A percentile compares a stretch with the other conserved stretches of the same genome.
These are phyloP conservation scores for Dicrurus megarhynchus DNA, from an alignment of 2,113 vertebrate genomes.

Conservation along the genomic window DNA sequence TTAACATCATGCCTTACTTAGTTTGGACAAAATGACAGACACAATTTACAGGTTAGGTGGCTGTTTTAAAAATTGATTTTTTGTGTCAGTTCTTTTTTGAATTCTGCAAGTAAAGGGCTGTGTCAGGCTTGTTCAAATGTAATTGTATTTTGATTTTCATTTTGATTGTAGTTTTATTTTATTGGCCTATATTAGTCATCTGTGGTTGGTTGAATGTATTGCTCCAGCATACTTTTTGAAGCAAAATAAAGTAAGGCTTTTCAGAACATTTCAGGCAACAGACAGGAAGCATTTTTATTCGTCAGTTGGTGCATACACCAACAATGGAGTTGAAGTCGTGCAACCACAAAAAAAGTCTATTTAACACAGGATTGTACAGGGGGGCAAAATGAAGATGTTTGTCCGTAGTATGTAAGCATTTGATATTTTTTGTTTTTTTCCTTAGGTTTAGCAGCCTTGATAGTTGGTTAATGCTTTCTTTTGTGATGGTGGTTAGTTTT, in stretches of 20 bases:
- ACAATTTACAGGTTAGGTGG: not conserved
- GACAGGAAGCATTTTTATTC: not conserved
- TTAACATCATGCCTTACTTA: not conserved
- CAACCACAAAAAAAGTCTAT: not conserved
- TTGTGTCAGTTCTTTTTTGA: too few relatives aligned
- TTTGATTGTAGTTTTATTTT: not conserved
- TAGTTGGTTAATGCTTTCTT: not conserved
- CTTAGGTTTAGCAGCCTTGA: not conserved
- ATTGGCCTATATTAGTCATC: not conserved
- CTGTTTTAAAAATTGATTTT: not conserved
- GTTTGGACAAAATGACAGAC: not conserved
- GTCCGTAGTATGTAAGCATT: not conserved
- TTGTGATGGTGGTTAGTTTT: not conserved
- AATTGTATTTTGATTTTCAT: not conserved
- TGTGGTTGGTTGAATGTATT: not conserved
- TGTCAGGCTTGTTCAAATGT: not conserved
- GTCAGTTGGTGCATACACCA: not conserved
- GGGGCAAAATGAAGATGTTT: not conserved
- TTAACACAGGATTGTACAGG: not conserved
- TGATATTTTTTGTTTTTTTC: not conserved
- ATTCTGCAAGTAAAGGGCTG: not conserved
- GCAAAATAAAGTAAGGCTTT: not conserved
- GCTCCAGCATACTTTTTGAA: not conserved
- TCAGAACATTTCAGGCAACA: not conserved
- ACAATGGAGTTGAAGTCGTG: not conserved